phyloP scores from a whole-genome alignment of 2,888 invertebrate genomes.

The Drosophila parthenogenetica region DNA sequence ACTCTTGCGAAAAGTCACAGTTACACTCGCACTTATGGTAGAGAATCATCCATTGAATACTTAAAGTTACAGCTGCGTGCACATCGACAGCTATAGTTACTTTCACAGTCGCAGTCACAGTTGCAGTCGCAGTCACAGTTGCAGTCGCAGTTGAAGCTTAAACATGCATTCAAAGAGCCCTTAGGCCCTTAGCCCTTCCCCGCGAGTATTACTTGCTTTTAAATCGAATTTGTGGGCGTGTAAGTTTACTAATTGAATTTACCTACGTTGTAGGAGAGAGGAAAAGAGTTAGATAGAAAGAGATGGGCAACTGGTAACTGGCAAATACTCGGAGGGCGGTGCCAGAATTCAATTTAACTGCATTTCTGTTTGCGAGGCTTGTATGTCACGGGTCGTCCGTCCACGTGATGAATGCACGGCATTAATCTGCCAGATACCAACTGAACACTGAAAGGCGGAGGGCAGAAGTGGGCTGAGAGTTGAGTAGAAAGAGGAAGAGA shows the following conservation, averaged over 20 bases:
- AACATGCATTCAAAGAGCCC: conserved; percentile 6
- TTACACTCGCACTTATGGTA: neutral
- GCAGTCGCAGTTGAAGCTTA: conserved; percentile 1
- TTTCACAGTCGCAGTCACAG: neutral
- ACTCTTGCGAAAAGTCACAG: neutral
- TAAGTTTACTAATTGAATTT: conserved; percentile 55
- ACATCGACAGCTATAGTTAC: too few species aligned
- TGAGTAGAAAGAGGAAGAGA: neutral
- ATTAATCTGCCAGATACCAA: conserved; percentile 64
- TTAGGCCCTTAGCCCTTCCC: neutral
- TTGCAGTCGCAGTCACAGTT: neutral
- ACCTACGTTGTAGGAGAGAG: neutral
- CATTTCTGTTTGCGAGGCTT: conserved; percentile 36
- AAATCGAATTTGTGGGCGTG: conserved; percentile 38
- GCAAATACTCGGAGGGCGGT: conserved; percentile 18
- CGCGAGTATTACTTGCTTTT: conserved; percentile 10
- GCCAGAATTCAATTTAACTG: conserved; percentile 60
- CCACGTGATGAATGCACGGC: conserved; percentile 65
- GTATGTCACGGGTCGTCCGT: conserved; percentile 37
- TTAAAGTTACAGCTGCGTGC: neutral
- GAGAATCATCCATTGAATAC: conserved; percentile 1
- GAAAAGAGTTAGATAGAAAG: neutral
- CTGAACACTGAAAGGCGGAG: neutral
- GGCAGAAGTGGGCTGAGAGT: neutral
- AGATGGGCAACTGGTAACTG: too few species aligned